Evolutionary conservation across 2,888 invertebrate genomes (phyloP).

Genomic region (Pterobdella sp.): DNA sequence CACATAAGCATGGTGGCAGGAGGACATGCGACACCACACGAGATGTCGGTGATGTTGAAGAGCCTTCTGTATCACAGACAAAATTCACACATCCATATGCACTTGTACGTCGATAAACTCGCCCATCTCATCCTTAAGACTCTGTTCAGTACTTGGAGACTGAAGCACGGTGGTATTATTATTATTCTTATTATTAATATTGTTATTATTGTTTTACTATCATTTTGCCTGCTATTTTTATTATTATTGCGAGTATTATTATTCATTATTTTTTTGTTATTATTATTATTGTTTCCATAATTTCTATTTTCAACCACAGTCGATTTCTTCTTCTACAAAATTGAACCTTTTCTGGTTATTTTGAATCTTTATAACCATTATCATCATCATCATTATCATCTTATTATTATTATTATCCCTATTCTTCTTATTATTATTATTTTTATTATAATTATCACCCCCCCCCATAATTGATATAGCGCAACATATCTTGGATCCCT

Average conservation of each 20-base stretch:
- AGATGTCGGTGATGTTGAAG: not conserved
- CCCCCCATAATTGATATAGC: not conserved
- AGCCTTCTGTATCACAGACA: constrained; percentile 13
- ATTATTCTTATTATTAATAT: too few relatives aligned
- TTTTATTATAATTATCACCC: not conserved
- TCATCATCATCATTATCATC: not conserved
- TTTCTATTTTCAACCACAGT: too few relatives aligned
- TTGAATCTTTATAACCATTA: not conserved
- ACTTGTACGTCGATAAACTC: too few relatives aligned
- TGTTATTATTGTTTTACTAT: too few relatives aligned
- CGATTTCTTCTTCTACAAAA: not conserved
- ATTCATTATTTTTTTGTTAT: too few relatives aligned
- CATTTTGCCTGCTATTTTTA: too few relatives aligned
- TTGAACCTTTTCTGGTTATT: not conserved
- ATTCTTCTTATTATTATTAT: not conserved
- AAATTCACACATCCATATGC: too few relatives aligned
- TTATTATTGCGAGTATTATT: too few relatives aligned
- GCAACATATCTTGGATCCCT: not conserved
- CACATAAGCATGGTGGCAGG: not conserved
- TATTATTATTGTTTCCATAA: too few relatives aligned
- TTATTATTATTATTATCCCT: not conserved
- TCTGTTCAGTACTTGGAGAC: too few relatives aligned
- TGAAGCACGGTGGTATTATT: too few relatives aligned
- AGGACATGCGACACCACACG: not conserved
- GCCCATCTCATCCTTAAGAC: too few relatives aligned